phyloP scores from a whole-genome alignment of 2,113 vertebrate species.

The Baryphthengus martii region DNA sequence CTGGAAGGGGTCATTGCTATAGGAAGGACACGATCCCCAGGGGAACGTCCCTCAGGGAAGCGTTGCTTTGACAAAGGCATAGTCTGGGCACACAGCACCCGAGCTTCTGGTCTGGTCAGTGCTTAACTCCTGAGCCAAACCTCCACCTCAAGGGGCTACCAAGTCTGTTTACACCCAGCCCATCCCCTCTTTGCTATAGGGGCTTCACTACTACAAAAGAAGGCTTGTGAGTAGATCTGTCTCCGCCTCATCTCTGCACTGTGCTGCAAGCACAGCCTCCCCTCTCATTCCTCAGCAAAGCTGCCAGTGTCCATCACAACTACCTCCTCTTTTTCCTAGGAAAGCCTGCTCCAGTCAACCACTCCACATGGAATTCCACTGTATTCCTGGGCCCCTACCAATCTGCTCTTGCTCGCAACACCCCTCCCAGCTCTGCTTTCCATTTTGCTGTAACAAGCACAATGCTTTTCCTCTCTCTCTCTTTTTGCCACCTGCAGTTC shows the following conservation, averaged over 20 bases:
- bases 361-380: not conserved
- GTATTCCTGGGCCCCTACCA: not conserved
- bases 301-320: not conserved
- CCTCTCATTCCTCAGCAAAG: not conserved
- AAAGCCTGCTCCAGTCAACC: not conserved
- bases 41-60: not conserved
- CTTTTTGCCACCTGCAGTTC: not conserved
- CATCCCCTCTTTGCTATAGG: not conserved
- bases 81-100: not conserved
- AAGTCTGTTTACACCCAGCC: not conserved
- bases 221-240: not conserved
- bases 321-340: not conserved
- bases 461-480: not conserved
- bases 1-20: fast-evolving
- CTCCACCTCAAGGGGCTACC: not conserved
- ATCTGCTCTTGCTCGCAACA: not conserved
- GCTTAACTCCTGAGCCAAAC: not conserved
- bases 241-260: not conserved
- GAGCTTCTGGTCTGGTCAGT: not conserved
- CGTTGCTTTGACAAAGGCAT: not conserved
- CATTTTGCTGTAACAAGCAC: not conserved
- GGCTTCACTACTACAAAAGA: not conserved
- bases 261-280: not conserved
- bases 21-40: fast-evolving
- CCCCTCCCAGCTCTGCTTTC: fast-evolving